Conservation (phyloP, 2,113 vertebrate genomes). For the Hippocampus zosterae region DNA sequence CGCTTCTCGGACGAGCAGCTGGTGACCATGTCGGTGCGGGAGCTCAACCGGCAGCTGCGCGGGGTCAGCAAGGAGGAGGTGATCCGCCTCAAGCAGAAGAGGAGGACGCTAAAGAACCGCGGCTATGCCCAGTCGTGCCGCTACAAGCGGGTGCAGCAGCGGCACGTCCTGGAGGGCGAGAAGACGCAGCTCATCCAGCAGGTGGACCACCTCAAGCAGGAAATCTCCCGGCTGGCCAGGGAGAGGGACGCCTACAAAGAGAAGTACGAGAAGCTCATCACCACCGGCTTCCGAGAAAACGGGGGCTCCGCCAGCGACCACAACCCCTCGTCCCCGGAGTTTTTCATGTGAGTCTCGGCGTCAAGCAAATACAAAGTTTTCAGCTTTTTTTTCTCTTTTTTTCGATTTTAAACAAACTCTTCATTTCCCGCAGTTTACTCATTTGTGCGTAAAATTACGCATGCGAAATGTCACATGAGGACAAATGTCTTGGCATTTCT, state of each 20-base stretch:
- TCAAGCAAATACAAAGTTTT: conserved; percentile 53
- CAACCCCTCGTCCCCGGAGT: conserved; percentile 95
- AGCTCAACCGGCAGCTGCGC: conserved; percentile 96
- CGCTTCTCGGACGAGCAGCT: conserved; percentile 98
- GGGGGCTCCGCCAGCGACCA: conserved; percentile 89
- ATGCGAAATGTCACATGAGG: not conserved
- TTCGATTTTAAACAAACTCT: conserved; percentile 31
- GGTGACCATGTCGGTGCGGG: conserved; percentile 97
- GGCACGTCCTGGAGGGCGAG: conserved; percentile 98
- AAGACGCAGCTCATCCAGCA: conserved; percentile 98
- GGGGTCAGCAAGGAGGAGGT: conserved; percentile 99
- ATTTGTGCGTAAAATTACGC: not conserved
- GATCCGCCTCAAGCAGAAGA: conserved; percentile 98
- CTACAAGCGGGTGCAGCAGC: conserved; percentile 98
- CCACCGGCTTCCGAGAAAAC: conserved; percentile 98
- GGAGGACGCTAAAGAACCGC: conserved; percentile 98
- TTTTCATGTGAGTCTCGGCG: conserved; percentile 97
- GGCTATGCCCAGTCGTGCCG: conserved; percentile 99
- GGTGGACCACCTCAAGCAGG: conserved; percentile 98
- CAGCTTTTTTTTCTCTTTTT: not conserved
- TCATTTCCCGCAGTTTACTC: conserved; percentile 26
- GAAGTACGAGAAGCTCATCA: conserved; percentile 98
- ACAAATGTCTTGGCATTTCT: not conserved
- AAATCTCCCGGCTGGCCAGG: conserved; percentile 97
- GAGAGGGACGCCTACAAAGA: conserved; percentile 99